Percentiles rank a stretch among this genome's conserved stretches.
phyloP scores from a whole-genome alignment of 2,888 invertebrate genomes.

The Pandemis corylana region DNA sequence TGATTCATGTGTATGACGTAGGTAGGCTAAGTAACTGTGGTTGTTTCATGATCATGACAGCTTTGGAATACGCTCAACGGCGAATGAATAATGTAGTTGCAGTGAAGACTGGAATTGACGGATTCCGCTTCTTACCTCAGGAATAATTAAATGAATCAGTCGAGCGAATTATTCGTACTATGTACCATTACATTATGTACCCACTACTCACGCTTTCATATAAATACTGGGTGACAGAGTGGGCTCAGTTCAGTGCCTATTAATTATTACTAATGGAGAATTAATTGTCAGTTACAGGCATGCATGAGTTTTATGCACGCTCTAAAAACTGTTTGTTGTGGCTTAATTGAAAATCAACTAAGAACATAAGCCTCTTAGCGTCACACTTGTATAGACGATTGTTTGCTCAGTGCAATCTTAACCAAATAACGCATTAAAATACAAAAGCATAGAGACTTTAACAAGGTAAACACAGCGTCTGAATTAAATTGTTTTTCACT shows the following conservation, averaged over 20 bases:
- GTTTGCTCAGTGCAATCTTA: neutral
- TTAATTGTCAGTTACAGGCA: neutral
- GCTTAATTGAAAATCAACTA: neutral
- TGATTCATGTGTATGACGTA: constrained; percentile 19
- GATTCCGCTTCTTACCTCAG: constrained; percentile 9
- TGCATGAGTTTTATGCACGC: neutral
- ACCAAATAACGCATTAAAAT: constrained; percentile 6
- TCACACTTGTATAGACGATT: neutral
- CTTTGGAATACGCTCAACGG: constrained; percentile 22
- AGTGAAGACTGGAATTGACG: constrained; percentile 14
- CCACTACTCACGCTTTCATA: constrained; percentile 3
- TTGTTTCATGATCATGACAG: constrained; percentile 21
- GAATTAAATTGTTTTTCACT: constrained; percentile 19
- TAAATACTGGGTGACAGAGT: constrained; percentile 6
- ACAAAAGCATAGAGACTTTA: constrained; percentile 10
- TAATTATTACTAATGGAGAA: constrained; percentile 17
- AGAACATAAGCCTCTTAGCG: neutral
- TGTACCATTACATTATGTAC: neutral
- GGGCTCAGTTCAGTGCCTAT: neutral
- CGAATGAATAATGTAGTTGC: constrained; percentile 27
- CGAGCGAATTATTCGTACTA: constrained; percentile 5
- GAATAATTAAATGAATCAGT: constrained; percentile 31
- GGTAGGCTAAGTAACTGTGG: constrained; percentile 11
- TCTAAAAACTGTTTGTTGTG: neutral
- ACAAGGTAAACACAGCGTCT: constrained; percentile 1